Conservation (phyloP, 2,797 vertebrate genomes). For the Masticophis lateralis region DNA sequence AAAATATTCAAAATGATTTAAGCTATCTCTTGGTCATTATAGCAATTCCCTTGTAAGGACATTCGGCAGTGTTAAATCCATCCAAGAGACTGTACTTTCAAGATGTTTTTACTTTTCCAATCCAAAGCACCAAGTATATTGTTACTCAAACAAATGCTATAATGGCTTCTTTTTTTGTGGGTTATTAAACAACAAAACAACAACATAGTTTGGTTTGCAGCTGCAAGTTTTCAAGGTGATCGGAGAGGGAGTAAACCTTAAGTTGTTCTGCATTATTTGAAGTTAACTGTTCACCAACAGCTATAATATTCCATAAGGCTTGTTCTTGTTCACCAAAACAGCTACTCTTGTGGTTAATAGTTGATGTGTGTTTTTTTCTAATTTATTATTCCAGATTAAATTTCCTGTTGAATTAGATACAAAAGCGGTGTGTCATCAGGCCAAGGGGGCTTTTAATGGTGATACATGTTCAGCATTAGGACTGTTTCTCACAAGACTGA, state of each 20-base stretch:
- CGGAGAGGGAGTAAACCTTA: neutral
- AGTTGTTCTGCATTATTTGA: neutral
- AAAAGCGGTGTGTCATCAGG: neutral
- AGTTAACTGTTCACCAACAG: neutral
- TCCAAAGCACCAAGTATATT: neutral
- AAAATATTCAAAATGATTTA: neutral
- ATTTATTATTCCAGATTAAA: neutral
- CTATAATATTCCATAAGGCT: neutral
- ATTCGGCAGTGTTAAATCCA: neutral
- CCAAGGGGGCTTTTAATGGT: neutral
- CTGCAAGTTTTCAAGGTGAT: neutral
- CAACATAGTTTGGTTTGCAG: neutral
- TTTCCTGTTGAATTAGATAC: neutral
- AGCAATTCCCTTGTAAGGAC: neutral
- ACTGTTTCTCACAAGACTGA: neutral
- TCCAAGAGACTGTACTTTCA: neutral
- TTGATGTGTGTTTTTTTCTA: neutral
- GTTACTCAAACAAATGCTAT: neutral
- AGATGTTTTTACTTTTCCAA: neutral
- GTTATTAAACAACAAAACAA: neutral
- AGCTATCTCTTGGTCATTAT: neutral
- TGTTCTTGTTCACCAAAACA: neutral
- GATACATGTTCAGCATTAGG: neutral
- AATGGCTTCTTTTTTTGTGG: neutral
- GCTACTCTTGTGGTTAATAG: neutral